These are phyloP conservation scores for Gavia stellata DNA, from an alignment of 2,113 vertebrate genomes.

Conservation along the genomic window DNA sequence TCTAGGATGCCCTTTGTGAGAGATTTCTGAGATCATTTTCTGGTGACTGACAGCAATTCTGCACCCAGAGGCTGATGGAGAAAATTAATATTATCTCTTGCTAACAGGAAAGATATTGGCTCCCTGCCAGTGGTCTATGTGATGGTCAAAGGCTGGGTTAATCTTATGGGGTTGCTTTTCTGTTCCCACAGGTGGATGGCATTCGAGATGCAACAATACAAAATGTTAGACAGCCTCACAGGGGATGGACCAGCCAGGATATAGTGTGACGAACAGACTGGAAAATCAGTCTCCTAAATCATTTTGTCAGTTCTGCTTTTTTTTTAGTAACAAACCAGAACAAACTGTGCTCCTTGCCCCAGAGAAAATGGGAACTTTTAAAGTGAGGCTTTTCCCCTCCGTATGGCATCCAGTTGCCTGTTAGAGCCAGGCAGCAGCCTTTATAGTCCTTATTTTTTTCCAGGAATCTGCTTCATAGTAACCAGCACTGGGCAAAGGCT, in stretches of 20 bases:
- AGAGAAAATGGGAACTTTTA: not conserved
- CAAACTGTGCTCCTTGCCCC: not conserved
- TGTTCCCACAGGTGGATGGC: not conserved
- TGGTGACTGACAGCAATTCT: not conserved
- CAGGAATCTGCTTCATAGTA: not conserved
- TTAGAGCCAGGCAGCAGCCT: not conserved
- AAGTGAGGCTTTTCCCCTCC: not conserved
- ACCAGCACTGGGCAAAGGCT: not conserved
- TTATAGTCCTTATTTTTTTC: not conserved
- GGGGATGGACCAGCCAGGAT: not conserved
- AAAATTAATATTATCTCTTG: conserved; percentile 16
- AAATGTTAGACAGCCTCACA: not conserved
- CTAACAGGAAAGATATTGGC: not conserved
- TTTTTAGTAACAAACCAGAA: not conserved
- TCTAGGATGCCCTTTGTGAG: not conserved
- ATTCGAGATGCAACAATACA: not conserved
- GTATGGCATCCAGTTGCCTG: not conserved
- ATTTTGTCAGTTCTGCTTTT: not conserved
- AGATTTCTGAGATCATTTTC: not conserved
- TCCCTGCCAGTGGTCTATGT: not conserved
- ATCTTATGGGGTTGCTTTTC: not conserved
- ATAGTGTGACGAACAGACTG: not conserved
- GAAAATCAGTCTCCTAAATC: not conserved
- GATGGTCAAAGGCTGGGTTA: not conserved
- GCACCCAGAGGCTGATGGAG: not conserved